phyloP scores from a whole-genome alignment of 2,797 vertebrate genomes.

The Carcharodon carcharias region DNA sequence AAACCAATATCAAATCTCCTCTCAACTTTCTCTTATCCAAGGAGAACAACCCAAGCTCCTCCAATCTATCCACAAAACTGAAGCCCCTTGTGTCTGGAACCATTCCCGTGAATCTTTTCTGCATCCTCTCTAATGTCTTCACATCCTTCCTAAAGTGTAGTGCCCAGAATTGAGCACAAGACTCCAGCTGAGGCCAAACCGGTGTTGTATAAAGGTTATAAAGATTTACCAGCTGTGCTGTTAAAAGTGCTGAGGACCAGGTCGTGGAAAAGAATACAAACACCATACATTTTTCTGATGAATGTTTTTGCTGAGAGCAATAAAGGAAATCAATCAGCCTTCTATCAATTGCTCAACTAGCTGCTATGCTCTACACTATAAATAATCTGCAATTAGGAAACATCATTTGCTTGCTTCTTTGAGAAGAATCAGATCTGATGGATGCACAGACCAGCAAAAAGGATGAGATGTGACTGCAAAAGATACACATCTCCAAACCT shows the following conservation, averaged over 20 bases:
- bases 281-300: not conserved
- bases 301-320: not conserved
- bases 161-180: no score
- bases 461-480: not conserved
- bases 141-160: no score
- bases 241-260: not conserved
- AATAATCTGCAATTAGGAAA: constrained; percentile 40
- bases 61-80: not conserved
- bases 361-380: constrained; percentile 31
- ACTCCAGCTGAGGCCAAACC: not conserved
- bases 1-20: not conserved
- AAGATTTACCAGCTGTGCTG: not conserved
- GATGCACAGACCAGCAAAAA: not conserved
- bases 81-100: no score
- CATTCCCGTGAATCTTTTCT: no score
- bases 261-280: not conserved
- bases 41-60: not conserved
- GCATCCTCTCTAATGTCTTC: no score
- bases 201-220: not conserved
- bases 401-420: constrained; percentile 17
- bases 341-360: constrained; percentile 40
- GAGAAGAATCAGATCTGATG: constrained; percentile 31
- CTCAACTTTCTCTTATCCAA: not conserved
- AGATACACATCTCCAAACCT: not conserved
- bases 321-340: constrained; percentile 31